A percentile compares a stretch with the other conserved stretches of the same genome.
Conservation (phyloP, 2,888 invertebrate genomes). For the Loripinus fragilis region DNA sequence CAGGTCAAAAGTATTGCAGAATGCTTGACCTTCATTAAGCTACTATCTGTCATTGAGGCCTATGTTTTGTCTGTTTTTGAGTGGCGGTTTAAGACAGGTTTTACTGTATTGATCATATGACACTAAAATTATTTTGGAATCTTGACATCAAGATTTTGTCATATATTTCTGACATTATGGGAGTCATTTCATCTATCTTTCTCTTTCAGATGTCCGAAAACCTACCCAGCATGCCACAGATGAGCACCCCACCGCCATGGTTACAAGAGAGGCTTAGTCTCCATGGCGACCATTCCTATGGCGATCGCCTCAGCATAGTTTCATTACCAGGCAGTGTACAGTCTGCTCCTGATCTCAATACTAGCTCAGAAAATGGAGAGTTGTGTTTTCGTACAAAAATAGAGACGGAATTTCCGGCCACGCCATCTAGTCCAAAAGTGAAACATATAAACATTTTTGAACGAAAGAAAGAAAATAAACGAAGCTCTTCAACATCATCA, state of each 20-base stretch:
- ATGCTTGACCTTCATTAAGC: too few species aligned
- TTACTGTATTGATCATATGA: too few species aligned
- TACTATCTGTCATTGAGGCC: too few species aligned
- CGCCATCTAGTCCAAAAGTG: constrained; percentile 78
- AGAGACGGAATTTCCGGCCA: constrained; percentile 80
- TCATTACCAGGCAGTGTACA: constrained; percentile 39
- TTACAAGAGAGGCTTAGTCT: neutral
- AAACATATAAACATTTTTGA: constrained; percentile 71
- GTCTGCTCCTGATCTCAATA: constrained; percentile 46
- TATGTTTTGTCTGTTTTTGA: too few species aligned
- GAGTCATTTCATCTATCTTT: too few species aligned
- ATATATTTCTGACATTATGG: too few species aligned
- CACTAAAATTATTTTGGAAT: too few species aligned
- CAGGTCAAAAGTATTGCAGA: too few species aligned
- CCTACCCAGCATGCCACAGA: constrained; percentile 71
- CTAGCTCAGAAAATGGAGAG: constrained; percentile 25
- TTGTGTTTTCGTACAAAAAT: constrained; percentile 67
- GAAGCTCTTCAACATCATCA: constrained; percentile 60
- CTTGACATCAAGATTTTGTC: too few species aligned
- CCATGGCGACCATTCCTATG: neutral
- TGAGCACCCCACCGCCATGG: constrained; percentile 55
- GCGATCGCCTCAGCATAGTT: neutral
- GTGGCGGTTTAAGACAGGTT: too few species aligned
- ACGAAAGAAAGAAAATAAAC: constrained; percentile 52
- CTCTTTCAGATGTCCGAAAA: constrained; percentile 72